Percentiles rank a stretch among this genome's conserved stretches.
Conservation (phyloP, 2,113 vertebrate species). For the Corythoichthys haematopterus region DNA sequence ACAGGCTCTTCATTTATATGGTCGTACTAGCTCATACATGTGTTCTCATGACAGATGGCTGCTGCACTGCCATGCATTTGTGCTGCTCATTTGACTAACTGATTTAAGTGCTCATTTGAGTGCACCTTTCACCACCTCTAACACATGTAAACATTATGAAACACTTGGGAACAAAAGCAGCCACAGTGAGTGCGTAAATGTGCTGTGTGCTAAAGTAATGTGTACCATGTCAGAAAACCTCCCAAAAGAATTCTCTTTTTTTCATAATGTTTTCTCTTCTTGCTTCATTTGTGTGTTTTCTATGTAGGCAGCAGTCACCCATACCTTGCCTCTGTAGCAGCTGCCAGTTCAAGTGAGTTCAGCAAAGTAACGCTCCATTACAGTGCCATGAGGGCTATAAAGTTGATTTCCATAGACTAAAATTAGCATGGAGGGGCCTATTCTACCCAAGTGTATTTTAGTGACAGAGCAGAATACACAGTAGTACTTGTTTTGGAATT, state of each 20-base stretch:
- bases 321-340: conserved; percentile 76
- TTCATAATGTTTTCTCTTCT: conserved; percentile 45
- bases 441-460: no score
- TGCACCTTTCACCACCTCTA: conserved; percentile 35
- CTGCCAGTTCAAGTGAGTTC: conserved; percentile 81
- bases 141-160: conserved; percentile 48
- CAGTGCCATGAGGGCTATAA: conserved; percentile 17
- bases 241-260: conserved; percentile 20
- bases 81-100: conserved; percentile 13
- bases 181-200: conserved; percentile 34
- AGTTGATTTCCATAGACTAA: conserved; percentile 7
- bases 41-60: conserved; percentile 38
- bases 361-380: conserved; percentile 11
- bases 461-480: no score
- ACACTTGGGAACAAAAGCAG: conserved; percentile 29
- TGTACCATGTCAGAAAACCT: conserved; percentile 39
- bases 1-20: conserved; percentile 32
- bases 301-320: conserved; percentile 79
- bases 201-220: conserved; percentile 49
- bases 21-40: conserved; percentile 36
- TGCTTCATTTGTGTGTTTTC: conserved; percentile 52
- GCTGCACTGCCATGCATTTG: conserved; percentile 23
- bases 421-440: background rate
- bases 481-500: no score
- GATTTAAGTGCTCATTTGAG: conserved; percentile 30